Conservation (phyloP, 1,140 invertebrate genomes). For the Sinonovacula constricta region DNA sequence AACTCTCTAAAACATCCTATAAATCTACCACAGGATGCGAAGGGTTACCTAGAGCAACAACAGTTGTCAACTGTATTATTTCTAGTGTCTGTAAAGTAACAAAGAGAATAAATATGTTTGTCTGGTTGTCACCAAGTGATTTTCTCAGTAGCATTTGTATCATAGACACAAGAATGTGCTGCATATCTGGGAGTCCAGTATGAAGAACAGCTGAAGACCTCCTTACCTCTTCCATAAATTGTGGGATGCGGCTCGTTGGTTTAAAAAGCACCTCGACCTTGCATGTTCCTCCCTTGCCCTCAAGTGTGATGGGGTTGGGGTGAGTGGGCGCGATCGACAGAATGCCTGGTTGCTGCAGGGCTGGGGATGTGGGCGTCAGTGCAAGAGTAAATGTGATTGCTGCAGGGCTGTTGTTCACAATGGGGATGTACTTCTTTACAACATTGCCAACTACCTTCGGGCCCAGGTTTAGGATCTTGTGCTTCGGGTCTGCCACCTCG, state of each 20-base stretch:
- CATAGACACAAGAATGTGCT: no score
- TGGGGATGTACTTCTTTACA: conserved; percentile 73
- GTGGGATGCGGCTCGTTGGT: conserved; percentile 73
- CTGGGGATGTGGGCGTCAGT: conserved; percentile 67
- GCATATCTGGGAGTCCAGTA: no score
- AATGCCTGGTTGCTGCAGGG: conserved; percentile 65
- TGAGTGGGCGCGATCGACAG: conserved; percentile 67
- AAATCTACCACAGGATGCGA: no score
- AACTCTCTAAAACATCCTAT: no score
- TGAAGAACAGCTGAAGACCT: neutral
- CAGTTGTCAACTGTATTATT: no score
- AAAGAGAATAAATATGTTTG: no score
- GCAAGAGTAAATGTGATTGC: conserved; percentile 75
- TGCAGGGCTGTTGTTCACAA: conserved; percentile 77
- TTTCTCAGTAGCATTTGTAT: no score
- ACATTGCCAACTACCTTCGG: conserved; percentile 70
- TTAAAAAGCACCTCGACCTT: conserved; percentile 72
- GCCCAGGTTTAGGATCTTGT: conserved; percentile 76
- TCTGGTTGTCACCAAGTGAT: no score
- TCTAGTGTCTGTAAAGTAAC: no score
- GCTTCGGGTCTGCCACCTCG: conserved; percentile 73
- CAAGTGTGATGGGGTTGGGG: conserved; percentile 68
- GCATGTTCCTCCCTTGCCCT: conserved; percentile 69
- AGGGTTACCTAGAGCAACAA: no score
- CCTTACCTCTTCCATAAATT: conserved; percentile 76